Conservation (phyloP, 37 sponge, comb jelly and placozoan genomes). For the Corticium candelabrum region DNA sequence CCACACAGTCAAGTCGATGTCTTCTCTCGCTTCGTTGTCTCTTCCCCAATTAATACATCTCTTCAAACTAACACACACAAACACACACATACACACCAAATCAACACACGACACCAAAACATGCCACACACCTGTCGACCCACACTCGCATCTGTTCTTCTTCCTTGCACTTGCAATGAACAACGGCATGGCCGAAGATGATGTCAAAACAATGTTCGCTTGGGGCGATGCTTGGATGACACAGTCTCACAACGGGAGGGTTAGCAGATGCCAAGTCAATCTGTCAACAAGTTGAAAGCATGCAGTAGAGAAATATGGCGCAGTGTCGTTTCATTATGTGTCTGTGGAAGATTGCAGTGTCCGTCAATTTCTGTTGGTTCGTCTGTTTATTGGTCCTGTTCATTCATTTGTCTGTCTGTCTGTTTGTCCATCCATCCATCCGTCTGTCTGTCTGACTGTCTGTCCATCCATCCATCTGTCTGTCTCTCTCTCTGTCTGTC, state of each 20-base stretch:
- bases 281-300: too few species aligned
- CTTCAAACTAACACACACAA: constrained; percentile 15
- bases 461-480: too few species aligned
- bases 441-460: too few species aligned
- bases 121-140: neutral
- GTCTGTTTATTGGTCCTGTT: too few species aligned
- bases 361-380: too few species aligned
- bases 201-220: neutral
- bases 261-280: too few species aligned
- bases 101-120: neutral
- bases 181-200: neutral
- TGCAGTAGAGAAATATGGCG: too few species aligned
- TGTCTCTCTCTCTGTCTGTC: too few species aligned
- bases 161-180: neutral
- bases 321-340: too few species aligned
- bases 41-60: constrained; percentile 7
- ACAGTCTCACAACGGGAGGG: neutral
- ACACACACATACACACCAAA: constrained; percentile 26
- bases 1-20: neutral
- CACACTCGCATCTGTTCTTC: constrained; percentile 1
- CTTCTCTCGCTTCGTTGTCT: neutral
- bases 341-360: too few species aligned
- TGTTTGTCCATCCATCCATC: too few species aligned
- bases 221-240: neutral
- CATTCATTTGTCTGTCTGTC: too few species aligned